A percentile compares a stretch with the other conserved stretches of the same genome.
Conservation (phyloP, 2,888 invertebrate genomes). For the Apodemia zela region DNA sequence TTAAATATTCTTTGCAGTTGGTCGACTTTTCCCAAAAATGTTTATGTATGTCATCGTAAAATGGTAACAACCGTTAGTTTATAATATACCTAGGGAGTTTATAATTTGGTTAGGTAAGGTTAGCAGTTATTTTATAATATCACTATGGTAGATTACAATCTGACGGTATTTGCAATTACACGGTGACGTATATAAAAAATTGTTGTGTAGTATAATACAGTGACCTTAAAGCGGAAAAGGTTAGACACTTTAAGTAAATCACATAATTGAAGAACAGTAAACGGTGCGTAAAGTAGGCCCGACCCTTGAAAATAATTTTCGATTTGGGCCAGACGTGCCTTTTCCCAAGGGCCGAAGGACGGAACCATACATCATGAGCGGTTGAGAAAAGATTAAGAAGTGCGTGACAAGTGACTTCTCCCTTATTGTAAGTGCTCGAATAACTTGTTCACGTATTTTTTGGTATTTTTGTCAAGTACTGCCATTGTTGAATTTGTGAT, state of each 20-base stretch:
- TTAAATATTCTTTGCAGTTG: background rate
- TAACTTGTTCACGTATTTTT: slow-evolving; percentile 24
- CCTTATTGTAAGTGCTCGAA: slow-evolving; percentile 25
- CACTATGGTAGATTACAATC: no score
- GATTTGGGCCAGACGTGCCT: slow-evolving; percentile 54
- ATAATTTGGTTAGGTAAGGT: no score
- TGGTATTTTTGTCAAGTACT: slow-evolving; percentile 9
- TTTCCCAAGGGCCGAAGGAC: slow-evolving; percentile 56
- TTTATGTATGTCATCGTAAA: background rate
- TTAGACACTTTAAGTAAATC: slow-evolving; percentile 76
- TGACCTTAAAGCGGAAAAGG: slow-evolving; percentile 45
- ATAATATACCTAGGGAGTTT: no score
- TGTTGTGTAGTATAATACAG: slow-evolving; percentile 14
- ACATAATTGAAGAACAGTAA: slow-evolving; percentile 78
- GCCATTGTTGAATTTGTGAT: background rate
- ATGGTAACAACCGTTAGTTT: no score
- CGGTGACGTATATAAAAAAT: no score
- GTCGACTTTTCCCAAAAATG: background rate
- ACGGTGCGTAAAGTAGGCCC: slow-evolving; percentile 72
- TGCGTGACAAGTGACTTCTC: slow-evolving; percentile 37
- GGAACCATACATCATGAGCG: slow-evolving; percentile 63
- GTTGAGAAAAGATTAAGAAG: slow-evolving; percentile 48
- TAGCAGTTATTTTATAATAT: no score
- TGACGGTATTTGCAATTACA: no score
- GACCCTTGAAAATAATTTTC: slow-evolving; percentile 52